Percentiles rank a stretch among this genome's conserved stretches.
Conservation (phyloP, 2,113 vertebrate species). For the Piliocolobus tephrosceles region DNA sequence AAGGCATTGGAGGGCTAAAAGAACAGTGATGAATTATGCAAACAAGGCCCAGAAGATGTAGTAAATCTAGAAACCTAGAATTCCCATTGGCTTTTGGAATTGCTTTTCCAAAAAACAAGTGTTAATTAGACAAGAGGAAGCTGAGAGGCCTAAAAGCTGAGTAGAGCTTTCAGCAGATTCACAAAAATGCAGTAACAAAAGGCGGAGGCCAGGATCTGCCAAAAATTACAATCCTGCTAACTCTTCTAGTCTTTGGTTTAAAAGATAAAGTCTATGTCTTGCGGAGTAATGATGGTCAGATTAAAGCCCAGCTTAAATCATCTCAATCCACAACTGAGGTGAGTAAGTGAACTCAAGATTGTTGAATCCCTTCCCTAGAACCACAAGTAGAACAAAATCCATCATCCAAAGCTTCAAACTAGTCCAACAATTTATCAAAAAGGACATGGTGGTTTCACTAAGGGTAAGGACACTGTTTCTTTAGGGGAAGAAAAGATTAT, state of each 20-base stretch:
- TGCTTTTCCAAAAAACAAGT: not conserved
- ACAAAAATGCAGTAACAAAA: slow-evolving; percentile 10
- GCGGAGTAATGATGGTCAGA: not conserved
- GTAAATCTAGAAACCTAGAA: not conserved
- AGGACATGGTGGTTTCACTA: not conserved
- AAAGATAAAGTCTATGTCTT: not conserved
- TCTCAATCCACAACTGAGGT: not conserved
- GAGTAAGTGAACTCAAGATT: not conserved
- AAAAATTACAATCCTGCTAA: slow-evolving; percentile 9
- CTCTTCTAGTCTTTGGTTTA: not conserved
- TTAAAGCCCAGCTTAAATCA: not conserved
- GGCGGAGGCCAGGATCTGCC: not conserved
- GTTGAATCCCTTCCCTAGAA: not conserved
- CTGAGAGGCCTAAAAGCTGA: not conserved
- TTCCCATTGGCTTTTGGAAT: not conserved
- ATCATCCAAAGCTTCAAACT: slow-evolving; percentile 1
- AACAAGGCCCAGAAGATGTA: not conserved
- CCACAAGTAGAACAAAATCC: not conserved
- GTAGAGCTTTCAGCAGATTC: not conserved
- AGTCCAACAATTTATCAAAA: not conserved
- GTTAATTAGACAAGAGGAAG: not conserved
- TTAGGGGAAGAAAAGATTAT: not conserved
- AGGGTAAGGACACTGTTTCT: not conserved
- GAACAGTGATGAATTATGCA: not conserved
- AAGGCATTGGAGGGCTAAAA: not conserved